Evolutionary conservation across 2,888 invertebrate species (phyloP), one percentile per base, ranked within the genome.

Genomic region (Tetragonula carbonaria): DNA sequence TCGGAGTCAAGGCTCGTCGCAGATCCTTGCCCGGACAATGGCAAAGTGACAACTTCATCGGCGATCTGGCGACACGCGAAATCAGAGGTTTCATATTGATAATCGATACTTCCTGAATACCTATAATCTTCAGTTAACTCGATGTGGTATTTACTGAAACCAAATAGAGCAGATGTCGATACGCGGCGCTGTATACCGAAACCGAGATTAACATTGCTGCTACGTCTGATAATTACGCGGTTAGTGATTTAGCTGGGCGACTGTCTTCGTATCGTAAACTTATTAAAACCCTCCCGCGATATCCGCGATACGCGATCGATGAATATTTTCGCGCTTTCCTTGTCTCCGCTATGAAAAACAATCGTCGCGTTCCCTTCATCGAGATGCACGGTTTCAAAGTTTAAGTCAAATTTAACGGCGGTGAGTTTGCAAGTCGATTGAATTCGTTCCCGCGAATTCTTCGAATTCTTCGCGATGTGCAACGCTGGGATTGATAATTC

Each of bases 171-270:
- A 74, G 70, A 79, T 65, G 78, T 74, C 82, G 84, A 84, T 83
- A 78, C 71, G 65, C 23, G 33, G 66, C 23, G 45, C 63, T 45
- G 75, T 65, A 82, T 66, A 71, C 82, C 76, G 76, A 76, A 83
- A 87, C 80, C 80, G 72, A 87, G 77, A 87, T 87, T 87, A 87
- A 80, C 78, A 77, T 81, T 79, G 78, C 38, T n/a, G 74, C 67
- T 67, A 74, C 62, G 76, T 55, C 68, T 63, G 80, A 80, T 84
- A 84, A 84, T 85, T 84, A 74, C 45, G 84, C 62, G 77, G 80
- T 55, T 79, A 71, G 59, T 59, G 73, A 84, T 83, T 73, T 80
- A 63, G 77, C 70, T 51, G 77, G 28, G 57, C 62, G 50, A 68
- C 67, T 63, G 63, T 23, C 68, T 57, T 84, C 63, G n/a, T 53